These are phyloP conservation scores for Hydrotaea cyrtoneurina DNA, from an alignment of 2,888 invertebrate species.

Conservation along the genomic window DNA sequence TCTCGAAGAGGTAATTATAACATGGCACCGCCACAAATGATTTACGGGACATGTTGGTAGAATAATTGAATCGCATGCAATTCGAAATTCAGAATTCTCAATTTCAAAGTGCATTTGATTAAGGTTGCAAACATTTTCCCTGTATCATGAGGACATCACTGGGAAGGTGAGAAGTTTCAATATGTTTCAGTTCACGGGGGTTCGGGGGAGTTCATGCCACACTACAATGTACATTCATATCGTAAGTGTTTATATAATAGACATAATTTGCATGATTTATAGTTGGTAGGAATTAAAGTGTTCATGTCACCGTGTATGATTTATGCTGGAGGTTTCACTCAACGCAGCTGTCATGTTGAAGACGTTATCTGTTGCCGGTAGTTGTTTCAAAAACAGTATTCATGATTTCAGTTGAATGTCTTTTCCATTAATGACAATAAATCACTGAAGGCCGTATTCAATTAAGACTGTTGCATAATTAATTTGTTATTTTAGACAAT, in stretches of 20 bases:
- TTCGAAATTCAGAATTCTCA: conserved; percentile 4
- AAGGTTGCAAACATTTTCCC: conserved; percentile 32
- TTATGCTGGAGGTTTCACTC: too few species aligned
- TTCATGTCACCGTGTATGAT: too few species aligned
- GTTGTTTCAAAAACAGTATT: too few species aligned
- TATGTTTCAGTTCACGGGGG: neutral
- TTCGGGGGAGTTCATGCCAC: neutral
- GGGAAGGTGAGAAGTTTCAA: neutral
- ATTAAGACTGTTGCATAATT: too few species aligned
- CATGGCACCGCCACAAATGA: conserved; percentile 63
- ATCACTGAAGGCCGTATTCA: too few species aligned
- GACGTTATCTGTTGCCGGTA: too few species aligned
- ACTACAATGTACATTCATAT: neutral
- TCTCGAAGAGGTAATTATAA: conserved; percentile 58
- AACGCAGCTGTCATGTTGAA: too few species aligned
- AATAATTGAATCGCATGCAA: conserved; percentile 67
- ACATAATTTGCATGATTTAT: neutral
- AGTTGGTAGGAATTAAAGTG: neutral
- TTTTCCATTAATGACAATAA: too few species aligned
- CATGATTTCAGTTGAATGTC: too few species aligned
- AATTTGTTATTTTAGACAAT: too few species aligned
- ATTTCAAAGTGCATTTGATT: conserved; percentile 11
- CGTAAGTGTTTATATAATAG: too few species aligned
- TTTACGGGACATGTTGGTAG: conserved; percentile 68
- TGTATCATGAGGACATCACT: conserved; percentile 50